Evolutionary conservation across 1,140 invertebrate species (phyloP).

Genomic region (Macrostomum lignano): DNA sequence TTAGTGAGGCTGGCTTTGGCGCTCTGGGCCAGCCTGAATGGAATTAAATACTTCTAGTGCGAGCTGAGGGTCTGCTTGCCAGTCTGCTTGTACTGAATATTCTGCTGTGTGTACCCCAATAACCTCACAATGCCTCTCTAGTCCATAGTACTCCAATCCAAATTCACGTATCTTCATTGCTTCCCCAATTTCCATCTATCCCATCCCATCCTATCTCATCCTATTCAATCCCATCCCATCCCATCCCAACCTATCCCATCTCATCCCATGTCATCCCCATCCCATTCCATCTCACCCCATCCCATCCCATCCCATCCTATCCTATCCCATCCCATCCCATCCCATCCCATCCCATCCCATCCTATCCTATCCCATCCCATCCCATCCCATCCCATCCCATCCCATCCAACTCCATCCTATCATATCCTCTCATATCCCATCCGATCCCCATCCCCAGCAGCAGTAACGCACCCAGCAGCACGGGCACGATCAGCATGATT

Average conservation of each 20-base stretch:
- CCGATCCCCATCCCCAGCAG: conserved; percentile 7
- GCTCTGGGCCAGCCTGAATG: too few relatives aligned
- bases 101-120: too few relatives aligned
- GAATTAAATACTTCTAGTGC: too few relatives aligned
- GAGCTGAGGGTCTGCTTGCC: too few relatives aligned
- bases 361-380: conserved; percentile 11
- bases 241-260: conserved; percentile 9
- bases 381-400: conserved; percentile 11
- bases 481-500: too few relatives aligned
- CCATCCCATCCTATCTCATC: conserved; percentile 12
- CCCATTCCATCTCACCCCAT: conserved; percentile 7
- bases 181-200: conserved; percentile 7
- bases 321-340: conserved; percentile 9
- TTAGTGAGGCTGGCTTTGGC: too few relatives aligned
- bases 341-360: conserved; percentile 9
- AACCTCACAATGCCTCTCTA: too few relatives aligned
- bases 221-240: conserved; percentile 10
- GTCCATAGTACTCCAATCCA: background rate
- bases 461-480: too few relatives aligned
- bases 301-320: conserved; percentile 10
- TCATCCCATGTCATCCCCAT: too few relatives aligned
- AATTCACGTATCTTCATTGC: background rate
- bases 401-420: conserved; percentile 8
- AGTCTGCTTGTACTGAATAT: too few relatives aligned
- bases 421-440: conserved; percentile 7